Evolutionary conservation across 2,797 vertebrate genomes (phyloP).

Genomic region (Mormyrus hasselquistii): DNA sequence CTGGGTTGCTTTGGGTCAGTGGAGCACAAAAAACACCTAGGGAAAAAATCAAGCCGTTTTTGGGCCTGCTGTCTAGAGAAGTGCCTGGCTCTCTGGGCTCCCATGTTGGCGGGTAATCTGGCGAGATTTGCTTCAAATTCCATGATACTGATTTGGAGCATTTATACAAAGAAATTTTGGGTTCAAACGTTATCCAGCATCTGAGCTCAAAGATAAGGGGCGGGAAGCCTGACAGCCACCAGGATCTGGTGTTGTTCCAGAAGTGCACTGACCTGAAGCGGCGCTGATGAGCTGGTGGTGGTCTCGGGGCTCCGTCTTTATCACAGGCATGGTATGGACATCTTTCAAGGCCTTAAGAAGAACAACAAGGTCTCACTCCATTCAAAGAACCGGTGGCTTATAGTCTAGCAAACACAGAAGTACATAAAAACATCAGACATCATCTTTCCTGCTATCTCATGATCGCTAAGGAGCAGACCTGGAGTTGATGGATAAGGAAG

Average conservation of each 20-base stretch:
- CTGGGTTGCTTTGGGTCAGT: slow-evolving; percentile 2
- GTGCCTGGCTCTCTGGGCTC: not conserved
- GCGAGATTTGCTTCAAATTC: not conserved
- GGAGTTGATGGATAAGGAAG: not conserved
- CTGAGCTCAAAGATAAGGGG: not conserved
- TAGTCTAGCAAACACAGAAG: not conserved
- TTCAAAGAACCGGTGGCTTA: not conserved
- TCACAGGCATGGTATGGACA: not conserved
- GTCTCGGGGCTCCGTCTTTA: not conserved
- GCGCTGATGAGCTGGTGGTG: not conserved
- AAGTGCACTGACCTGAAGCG: not conserved
- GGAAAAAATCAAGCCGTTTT: not conserved
- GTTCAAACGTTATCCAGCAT: not conserved
- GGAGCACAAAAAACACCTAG: slow-evolving; percentile 10
- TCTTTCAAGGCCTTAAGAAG: not conserved
- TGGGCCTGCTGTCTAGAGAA: not conserved
- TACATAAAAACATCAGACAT: not conserved
- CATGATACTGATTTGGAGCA: not conserved
- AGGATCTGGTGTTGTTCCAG: not conserved
- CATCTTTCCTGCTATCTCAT: not conserved
- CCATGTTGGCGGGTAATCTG: not conserved
- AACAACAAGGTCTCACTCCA: not conserved
- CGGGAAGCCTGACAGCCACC: not conserved
- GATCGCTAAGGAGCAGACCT: not conserved
- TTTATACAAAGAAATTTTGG: not conserved